phyloP scores from a whole-genome alignment of 2,113 vertebrate species.

The Podocnemis expansa region DNA sequence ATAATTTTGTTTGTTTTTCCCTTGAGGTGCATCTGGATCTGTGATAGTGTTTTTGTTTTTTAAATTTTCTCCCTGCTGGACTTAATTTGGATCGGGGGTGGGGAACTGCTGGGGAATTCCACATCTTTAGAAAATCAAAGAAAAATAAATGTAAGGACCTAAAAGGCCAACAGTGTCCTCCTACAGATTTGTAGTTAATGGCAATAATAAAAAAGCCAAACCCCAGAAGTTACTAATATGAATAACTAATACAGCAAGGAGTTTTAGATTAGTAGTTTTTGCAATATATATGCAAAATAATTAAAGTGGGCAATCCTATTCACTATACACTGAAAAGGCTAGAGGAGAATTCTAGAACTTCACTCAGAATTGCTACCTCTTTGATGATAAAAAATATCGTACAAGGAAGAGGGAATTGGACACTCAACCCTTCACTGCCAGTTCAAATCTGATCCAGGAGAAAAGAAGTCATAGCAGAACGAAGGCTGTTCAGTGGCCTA shows the following conservation, averaged over 20 bases:
- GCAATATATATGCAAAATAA: conserved; percentile 51
- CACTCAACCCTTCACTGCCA: conserved; percentile 6
- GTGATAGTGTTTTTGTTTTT: not conserved
- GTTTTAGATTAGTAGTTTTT: conserved; percentile 58
- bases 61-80: not conserved
- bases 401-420: not conserved
- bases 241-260: conserved; percentile 51
- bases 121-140: not conserved
- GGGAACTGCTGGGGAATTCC: not conserved
- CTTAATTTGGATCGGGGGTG: not conserved
- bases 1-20: conserved; percentile 8
- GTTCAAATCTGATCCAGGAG: not conserved
- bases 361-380: conserved; percentile 12
- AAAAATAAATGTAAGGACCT: conserved; percentile 18
- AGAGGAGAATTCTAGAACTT: conserved; percentile 16
- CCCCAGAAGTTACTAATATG: conserved; percentile 37
- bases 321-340: conserved; percentile 27
- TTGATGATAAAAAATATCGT: not conserved
- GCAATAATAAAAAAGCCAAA: conserved; percentile 26
- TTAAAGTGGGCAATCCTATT: conserved; percentile 34
- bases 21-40: not conserved
- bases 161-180: conserved; percentile 8
- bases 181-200: conserved; percentile 32
- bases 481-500: not conserved
- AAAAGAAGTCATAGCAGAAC: not conserved